phyloP scores from a whole-genome alignment of 2,888 invertebrate genomes.

The Opisthograptis luteolata region DNA sequence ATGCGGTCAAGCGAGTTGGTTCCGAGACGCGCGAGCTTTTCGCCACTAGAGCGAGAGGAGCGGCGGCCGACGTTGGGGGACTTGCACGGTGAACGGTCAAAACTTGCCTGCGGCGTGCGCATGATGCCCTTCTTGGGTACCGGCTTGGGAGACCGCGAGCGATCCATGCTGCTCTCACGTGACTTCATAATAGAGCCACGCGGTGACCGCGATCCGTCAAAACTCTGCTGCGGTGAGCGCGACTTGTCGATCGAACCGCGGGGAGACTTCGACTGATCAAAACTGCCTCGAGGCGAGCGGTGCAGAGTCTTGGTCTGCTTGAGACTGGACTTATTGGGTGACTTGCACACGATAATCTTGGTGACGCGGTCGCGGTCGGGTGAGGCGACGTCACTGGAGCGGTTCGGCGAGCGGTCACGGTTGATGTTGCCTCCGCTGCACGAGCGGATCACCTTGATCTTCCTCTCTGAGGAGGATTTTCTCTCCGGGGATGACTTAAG shows the following conservation, averaged over 20 bases:
- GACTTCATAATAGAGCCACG: conserved; percentile 80
- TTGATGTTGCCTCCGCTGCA: conserved; percentile 81
- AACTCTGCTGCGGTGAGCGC: conserved; percentile 83
- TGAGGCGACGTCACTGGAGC: conserved; percentile 58
- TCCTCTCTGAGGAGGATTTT: conserved; percentile 65
- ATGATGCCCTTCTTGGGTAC: conserved; percentile 81
- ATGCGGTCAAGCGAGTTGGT: conserved; percentile 79
- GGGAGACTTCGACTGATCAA: conserved; percentile 78
- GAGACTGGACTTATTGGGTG: conserved; percentile 77
- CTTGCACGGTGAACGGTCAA: conserved; percentile 76
- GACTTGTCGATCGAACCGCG: conserved; percentile 84
- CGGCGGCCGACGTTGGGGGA: conserved; percentile 76
- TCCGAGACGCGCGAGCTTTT: conserved; percentile 74
- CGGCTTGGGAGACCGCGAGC: conserved; percentile 76
- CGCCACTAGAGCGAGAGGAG: conserved; percentile 61
- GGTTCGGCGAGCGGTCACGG: conserved; percentile 73
- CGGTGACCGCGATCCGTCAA: conserved; percentile 79
- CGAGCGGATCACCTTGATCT: conserved; percentile 80
- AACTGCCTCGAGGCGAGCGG: conserved; percentile 83
- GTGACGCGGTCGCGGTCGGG: conserved; percentile 77
- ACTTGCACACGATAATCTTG: conserved; percentile 80
- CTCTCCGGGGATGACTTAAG: conserved; percentile 81
- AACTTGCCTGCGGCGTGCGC: conserved; percentile 80
- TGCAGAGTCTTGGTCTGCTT: conserved; percentile 71
- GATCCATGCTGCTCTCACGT: conserved; percentile 73